Conservation (phyloP, 2,113 vertebrate genomes). For the Notiomystis cincta region DNA sequence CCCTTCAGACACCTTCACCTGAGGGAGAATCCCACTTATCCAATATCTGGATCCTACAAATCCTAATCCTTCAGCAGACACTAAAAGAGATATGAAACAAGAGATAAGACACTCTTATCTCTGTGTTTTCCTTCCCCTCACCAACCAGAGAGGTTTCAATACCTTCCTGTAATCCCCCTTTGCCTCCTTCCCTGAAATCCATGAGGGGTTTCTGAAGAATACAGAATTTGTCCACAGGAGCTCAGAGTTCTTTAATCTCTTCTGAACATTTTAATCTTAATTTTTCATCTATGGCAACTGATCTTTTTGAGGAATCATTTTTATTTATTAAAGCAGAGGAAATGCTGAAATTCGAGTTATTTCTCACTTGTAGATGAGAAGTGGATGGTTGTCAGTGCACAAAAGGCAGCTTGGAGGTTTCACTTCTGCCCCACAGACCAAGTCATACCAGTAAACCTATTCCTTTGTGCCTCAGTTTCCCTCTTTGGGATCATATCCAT, state of each 20-base stretch:
- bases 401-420: neutral
- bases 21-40: neutral
- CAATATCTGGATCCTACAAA: neutral
- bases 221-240: neutral
- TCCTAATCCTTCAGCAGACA: neutral
- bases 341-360: neutral
- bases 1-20: neutral
- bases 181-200: neutral
- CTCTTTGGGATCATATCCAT: neutral
- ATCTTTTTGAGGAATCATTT: neutral
- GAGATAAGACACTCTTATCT: neutral
- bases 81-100: neutral
- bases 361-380: neutral
- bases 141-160: neutral
- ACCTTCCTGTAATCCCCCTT: neutral
- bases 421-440: neutral
- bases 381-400: neutral
- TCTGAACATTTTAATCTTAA: neutral
- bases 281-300: neutral
- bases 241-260: neutral
- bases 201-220: neutral
- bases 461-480: neutral
- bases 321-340: neutral
- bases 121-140: neutral
- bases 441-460: neutral